These are phyloP conservation scores for Zonitis immaculata DNA, from an alignment of 2,888 invertebrate genomes.

Conservation along the genomic window DNA sequence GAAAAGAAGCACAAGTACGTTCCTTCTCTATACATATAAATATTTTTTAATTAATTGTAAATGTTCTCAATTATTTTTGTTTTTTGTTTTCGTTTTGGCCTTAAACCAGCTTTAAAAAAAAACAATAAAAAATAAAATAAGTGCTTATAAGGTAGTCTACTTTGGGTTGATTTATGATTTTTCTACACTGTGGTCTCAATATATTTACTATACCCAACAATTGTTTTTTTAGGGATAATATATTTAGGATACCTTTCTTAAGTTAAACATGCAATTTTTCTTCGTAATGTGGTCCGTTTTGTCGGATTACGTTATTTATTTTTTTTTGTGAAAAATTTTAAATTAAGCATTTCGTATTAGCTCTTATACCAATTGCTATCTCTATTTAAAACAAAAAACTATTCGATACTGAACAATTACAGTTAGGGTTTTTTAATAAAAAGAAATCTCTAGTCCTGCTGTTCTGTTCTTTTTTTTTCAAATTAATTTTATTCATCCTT, in stretches of 20 bases:
- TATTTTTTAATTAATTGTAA: neutral
- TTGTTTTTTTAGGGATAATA: constrained; percentile 39
- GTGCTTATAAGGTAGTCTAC: constrained; percentile 36
- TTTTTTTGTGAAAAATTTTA: constrained; percentile 14
- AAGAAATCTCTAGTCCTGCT: constrained; percentile 69
- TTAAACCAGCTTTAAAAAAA: constrained; percentile 7
- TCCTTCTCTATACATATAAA: constrained; percentile 4
- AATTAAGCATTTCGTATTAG: constrained; percentile 55
- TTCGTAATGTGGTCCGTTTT: constrained; percentile 10
- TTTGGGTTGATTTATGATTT: constrained; percentile 29
- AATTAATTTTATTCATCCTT: constrained; percentile 14
- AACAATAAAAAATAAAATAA: too few species aligned
- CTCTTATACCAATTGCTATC: constrained; percentile 49
- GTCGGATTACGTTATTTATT: constrained; percentile 12
- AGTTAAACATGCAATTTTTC: constrained; percentile 25
- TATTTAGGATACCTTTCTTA: constrained; percentile 37
- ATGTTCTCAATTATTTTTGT: neutral
- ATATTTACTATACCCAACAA: constrained; percentile 24
- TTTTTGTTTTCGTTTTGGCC: constrained; percentile 8
- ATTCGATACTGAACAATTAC: constrained; percentile 60
- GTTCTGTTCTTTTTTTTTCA: constrained; percentile 43
- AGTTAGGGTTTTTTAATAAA: constrained; percentile 51
- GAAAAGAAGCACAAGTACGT: constrained; percentile 11
- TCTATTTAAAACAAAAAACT: constrained; percentile 53
- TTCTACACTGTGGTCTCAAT: constrained; percentile 44